Evolutionary conservation across 92 coral and sea anemone species (phyloP).

Genomic region (Anthopleura xanthogrammica): DNA sequence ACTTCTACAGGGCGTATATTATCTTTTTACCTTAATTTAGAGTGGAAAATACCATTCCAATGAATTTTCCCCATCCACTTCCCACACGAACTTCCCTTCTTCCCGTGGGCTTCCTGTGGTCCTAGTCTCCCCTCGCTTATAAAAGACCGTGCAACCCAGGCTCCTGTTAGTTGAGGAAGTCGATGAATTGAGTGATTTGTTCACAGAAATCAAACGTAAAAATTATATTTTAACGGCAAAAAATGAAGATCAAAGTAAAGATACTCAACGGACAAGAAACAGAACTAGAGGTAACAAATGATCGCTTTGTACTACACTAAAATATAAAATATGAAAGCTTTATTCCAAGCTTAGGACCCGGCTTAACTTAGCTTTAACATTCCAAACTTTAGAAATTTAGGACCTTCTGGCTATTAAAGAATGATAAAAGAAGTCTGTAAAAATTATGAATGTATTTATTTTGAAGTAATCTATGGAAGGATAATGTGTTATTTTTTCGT

Average conservation of each 20-base stretch:
- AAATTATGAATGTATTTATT: not conserved
- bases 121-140: not conserved
- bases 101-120: constrained; percentile 7
- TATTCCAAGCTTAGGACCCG: too few relatives aligned
- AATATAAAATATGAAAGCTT: not conserved
- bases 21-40: too few relatives aligned
- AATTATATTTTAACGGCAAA: not conserved
- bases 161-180: constrained; percentile 1
- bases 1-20: too few relatives aligned
- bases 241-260: constrained; percentile 73
- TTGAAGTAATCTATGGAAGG: not conserved
- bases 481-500: not conserved
- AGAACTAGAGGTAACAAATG: constrained; percentile 59
- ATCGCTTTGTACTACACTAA: not conserved
- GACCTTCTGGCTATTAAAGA: not conserved
- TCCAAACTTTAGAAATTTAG: not conserved
- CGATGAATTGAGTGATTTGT: not conserved
- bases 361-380: not conserved
- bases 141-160: not conserved
- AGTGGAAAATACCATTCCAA: too few relatives aligned
- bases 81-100: too few relatives aligned
- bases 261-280: constrained; percentile 73
- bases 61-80: too few relatives aligned
- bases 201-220: not conserved
- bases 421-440: not conserved